Evolutionary conservation across 2,113 vertebrate genomes (phyloP).

Genomic region (Anser cygnoides): DNA sequence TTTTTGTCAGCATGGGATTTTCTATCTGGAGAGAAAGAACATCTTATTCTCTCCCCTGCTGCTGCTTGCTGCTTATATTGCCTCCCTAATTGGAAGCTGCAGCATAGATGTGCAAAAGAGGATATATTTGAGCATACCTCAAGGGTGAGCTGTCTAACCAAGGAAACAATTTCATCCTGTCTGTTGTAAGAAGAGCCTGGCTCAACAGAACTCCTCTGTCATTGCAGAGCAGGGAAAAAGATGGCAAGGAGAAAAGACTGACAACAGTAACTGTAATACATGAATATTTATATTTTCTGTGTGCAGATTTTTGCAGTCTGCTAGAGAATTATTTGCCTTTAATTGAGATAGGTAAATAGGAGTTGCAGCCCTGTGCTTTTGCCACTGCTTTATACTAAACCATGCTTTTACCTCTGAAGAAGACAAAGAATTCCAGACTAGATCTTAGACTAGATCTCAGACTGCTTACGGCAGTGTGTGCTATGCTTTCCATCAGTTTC

Average conservation of each 20-base stretch:
- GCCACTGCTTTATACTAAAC: not conserved
- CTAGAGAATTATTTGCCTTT: not conserved
- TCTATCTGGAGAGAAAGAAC: constrained; percentile 7
- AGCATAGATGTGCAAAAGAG: constrained; percentile 23
- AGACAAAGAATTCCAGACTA: not conserved
- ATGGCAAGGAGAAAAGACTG: not conserved
- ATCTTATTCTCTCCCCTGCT: not conserved
- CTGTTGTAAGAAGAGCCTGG: not conserved
- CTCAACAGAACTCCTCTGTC: not conserved
- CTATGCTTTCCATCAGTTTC: not conserved
- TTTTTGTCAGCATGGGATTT: constrained; percentile 5
- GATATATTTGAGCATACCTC: constrained; percentile 53
- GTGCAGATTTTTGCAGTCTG: not conserved
- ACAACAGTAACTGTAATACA: not conserved
- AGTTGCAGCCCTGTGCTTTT: not conserved
- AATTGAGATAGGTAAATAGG: not conserved
- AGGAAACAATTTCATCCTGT: constrained; percentile 20
- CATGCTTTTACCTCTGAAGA: not conserved
- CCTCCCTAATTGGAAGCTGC: constrained; percentile 40
- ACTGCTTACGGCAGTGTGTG: not conserved
- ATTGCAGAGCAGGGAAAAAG: not conserved
- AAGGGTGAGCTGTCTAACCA: constrained; percentile 68
- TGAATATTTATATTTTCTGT: not conserved
- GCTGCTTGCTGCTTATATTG: not conserved
- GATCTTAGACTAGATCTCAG: not conserved